Evolutionary conservation across 2,113 vertebrate species (phyloP).

Genomic region (Oncorhynchus tshawytscha): DNA sequence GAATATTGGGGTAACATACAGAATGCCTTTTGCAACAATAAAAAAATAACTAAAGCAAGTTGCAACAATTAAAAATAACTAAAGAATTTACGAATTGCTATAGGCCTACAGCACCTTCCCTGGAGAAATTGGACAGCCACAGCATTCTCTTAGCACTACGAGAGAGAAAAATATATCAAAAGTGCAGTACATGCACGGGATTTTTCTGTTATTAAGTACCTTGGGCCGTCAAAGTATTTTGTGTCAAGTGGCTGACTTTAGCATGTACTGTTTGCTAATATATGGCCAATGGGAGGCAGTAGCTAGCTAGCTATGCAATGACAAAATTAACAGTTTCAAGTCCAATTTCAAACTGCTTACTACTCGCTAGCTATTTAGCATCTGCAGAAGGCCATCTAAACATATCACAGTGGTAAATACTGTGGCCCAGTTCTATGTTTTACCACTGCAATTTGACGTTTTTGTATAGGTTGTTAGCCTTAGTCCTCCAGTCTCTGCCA

Average conservation of each 20-base stretch:
- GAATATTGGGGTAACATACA: too few relatives aligned
- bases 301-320: background rate
- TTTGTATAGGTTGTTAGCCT: slow-evolving; percentile 36
- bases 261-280: background rate
- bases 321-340: background rate
- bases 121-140: too few relatives aligned
- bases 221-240: background rate
- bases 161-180: background rate
- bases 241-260: background rate
- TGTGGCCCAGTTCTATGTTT: slow-evolving; percentile 19
- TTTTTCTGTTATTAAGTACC: background rate
- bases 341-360: background rate
- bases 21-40: too few relatives aligned
- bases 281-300: background rate
- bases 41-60: too few relatives aligned
- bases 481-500: slow-evolving; percentile 55
- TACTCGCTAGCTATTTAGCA: background rate
- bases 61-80: too few relatives aligned
- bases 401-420: background rate
- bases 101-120: too few relatives aligned
- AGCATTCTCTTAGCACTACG: background rate
- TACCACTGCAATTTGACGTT: background rate
- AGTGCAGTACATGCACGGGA: background rate
- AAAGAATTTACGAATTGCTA: too few relatives aligned
- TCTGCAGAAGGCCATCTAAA: background rate